A percentile compares a stretch with the other conserved stretches of the same genome.
Evolutionary conservation across 2,113 vertebrate species (phyloP).

Genomic region (Mellivora capensis): DNA sequence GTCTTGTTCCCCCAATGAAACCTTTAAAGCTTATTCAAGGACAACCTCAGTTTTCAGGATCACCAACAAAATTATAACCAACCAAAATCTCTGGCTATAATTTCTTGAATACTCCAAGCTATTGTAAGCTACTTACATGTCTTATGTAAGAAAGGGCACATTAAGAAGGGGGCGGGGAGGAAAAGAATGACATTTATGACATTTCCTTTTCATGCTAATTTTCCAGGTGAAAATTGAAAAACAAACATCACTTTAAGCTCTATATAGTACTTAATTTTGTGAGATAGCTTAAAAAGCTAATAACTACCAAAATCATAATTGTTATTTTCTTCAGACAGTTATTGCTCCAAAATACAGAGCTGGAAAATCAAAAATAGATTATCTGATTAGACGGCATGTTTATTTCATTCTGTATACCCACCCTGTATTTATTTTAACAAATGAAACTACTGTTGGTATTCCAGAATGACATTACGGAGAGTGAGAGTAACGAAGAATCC

Average conservation of each 20-base stretch:
- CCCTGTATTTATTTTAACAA: conserved; percentile 25
- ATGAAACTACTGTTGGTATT: neutral
- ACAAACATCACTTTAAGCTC: conserved; percentile 9
- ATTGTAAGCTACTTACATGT: neutral
- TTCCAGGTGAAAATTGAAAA: conserved; percentile 26
- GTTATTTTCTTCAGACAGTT: conserved; percentile 11
- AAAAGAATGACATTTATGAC: neutral
- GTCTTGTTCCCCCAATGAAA: conserved; percentile 39
- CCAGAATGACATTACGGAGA: neutral
- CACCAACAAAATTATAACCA: conserved; percentile 9
- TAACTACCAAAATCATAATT: conserved; percentile 25
- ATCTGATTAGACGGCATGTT: neutral
- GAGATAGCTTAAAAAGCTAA: conserved; percentile 17
- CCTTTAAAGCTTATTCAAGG: conserved; percentile 26
- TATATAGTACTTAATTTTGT: conserved; percentile 14
- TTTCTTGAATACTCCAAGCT: conserved; percentile 44
- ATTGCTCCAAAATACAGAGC: neutral
- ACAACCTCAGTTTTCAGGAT: conserved; percentile 16
- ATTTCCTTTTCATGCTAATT: neutral
- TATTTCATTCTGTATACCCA: neutral
- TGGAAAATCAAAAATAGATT: conserved; percentile 22
- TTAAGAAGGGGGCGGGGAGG: neutral
- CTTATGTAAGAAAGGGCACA: neutral
- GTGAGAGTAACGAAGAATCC: neutral
- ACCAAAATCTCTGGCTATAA: neutral